Evolutionary conservation across 2,797 vertebrate species (phyloP), one percentile per base, ranked within the genome.

Genomic region (Zenarchopterus dispar): DNA sequence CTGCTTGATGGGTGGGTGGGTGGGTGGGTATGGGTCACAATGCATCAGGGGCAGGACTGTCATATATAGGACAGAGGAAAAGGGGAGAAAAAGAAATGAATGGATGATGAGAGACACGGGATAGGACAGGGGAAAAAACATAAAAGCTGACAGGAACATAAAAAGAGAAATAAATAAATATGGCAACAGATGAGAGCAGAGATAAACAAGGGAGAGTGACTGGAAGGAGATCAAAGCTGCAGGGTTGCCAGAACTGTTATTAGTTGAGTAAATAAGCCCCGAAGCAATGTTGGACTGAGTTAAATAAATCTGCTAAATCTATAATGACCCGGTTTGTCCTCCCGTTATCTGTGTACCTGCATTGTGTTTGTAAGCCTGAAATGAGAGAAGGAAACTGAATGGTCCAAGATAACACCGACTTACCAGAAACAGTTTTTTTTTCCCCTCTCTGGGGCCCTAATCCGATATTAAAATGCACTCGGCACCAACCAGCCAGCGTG

Each of bases 401-500:
- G 55, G 67, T 60, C 62, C 16, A 19, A 28, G 50, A 80, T 73
- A 66, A 79, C 46, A 13, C 62, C 56, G 58, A 85, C 74, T 83
- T 86, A 66, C 74, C 61, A 44, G 81, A 67, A 74, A 64, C 46
- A 1, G 46, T 19, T 48, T 68, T 78, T 67, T 79, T 86, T 77
- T 71, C 50, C 64, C 69, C 22, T 59, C 63, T 67, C 45, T 6
- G 26, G 75, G 67, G 60, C 55, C 84, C 63, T 86, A 85, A 88
- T 85, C 69, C 73, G 84, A 88, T 86, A 80, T 77, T 71, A 73
- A 49, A 61, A 68, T 64, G 72, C 74, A 69, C 62, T 81, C 52
- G 4, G 68, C 69, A 72, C 57, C 62, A 78, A 65, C 56, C 70
- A 57, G 75, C 56, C 44, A 23, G 22, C 8, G 42, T 70, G 78